Conservation (phyloP, 1,140 invertebrate species). For the Apis laboriosa region DNA sequence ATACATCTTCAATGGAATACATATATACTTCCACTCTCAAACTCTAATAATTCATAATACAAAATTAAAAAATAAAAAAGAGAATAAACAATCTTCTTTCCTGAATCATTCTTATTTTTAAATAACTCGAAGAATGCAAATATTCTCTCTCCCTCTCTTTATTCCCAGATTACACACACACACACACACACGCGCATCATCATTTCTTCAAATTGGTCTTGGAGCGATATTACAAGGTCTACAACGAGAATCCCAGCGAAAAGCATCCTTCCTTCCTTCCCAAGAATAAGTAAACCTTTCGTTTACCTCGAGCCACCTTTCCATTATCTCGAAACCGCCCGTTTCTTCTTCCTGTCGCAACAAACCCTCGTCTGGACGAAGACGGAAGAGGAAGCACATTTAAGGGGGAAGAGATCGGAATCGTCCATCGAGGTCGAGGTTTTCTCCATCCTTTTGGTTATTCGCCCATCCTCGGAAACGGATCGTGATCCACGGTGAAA, state of each 20-base stretch:
- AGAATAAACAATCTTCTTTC: too few species aligned
- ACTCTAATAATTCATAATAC: too few species aligned
- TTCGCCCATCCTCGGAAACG: background rate
- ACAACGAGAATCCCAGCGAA: background rate
- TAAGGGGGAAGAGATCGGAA: too few species aligned
- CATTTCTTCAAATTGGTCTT: background rate
- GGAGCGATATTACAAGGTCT: background rate
- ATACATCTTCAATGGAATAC: too few species aligned
- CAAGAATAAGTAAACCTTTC: conserved; percentile 36
- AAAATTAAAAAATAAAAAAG: too few species aligned
- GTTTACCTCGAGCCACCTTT: conserved; percentile 41
- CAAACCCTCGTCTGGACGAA: background rate
- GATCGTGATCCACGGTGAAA: background rate
- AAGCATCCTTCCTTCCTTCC: background rate
- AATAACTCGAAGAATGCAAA: background rate
- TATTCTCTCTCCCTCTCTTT: background rate
- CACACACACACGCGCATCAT: too few species aligned
- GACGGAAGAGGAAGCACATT: background rate
- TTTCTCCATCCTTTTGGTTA: conserved; percentile 22
- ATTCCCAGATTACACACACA: background rate
- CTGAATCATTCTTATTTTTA: background rate
- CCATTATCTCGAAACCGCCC: conserved; percentile 23
- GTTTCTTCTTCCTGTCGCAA: conserved; percentile 23
- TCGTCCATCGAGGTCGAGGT: conserved; percentile 5
- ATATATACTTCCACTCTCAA: too few species aligned